Conservation (phyloP, 2,888 invertebrate species). For the Apamea anceps region DNA sequence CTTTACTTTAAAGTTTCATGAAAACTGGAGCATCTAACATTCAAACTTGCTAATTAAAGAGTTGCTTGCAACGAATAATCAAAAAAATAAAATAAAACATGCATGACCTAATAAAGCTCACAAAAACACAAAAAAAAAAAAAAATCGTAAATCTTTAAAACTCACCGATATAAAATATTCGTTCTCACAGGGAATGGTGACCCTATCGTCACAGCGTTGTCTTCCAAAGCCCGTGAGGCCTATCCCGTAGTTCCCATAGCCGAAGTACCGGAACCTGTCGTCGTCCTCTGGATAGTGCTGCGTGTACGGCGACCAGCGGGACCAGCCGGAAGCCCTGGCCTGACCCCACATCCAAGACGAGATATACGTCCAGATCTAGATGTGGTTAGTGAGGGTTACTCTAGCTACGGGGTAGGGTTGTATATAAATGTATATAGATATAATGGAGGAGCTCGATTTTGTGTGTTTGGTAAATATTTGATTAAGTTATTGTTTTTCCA, state of each 20-base stretch:
- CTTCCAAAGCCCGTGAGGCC: conserved; percentile 79
- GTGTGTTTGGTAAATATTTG: neutral
- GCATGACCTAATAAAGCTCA: neutral
- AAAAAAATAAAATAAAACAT: no score
- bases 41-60: neutral
- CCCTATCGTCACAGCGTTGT: conserved; percentile 92
- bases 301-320: conserved; percentile 85
- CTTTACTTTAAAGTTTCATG: neutral
- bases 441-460: conserved; percentile 34
- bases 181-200: conserved; percentile 95
- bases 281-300: conserved; percentile 79
- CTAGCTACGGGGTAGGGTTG: conserved; percentile 79
- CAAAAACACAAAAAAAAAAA: neutral
- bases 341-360: conserved; percentile 86
- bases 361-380: conserved; percentile 87
- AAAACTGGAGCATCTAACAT: neutral
- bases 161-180: conserved; percentile 95
- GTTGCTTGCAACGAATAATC: neutral
- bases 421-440: conserved; percentile 38
- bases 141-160: neutral
- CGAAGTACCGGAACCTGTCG: conserved; percentile 80
- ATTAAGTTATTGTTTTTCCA: neutral
- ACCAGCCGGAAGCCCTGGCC: conserved; percentile 64
- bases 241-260: conserved; percentile 83
- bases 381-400: conserved; percentile 74